Evolutionary conservation across 2,888 invertebrate species (phyloP).

Genomic region (Apamea crenata): DNA sequence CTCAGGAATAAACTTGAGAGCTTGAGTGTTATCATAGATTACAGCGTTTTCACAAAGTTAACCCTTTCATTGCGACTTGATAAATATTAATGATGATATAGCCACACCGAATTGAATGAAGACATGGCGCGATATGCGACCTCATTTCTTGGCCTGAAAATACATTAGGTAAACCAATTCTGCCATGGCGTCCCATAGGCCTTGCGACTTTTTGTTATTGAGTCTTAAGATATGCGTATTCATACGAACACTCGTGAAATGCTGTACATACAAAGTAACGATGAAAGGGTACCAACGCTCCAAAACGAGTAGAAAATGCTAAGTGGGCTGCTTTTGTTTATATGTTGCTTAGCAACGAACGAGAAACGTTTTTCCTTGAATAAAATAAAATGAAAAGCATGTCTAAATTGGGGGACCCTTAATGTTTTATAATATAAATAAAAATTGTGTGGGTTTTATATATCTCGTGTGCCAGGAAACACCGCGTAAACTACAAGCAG

Average conservation of each 20-base stretch:
- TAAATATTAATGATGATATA: conserved; percentile 31
- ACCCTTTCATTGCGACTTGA: conserved; percentile 51
- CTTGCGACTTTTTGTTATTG: conserved; percentile 22
- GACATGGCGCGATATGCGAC: conserved; percentile 8
- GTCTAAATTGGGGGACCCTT: conserved; percentile 77
- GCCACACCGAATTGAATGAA: conserved; percentile 1
- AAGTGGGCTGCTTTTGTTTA: conserved; percentile 55
- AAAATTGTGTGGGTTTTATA: conserved; percentile 47
- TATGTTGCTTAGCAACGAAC: conserved; percentile 68
- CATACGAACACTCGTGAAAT: conserved; percentile 19
- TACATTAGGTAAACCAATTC: conserved; percentile 4
- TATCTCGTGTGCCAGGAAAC: conserved; percentile 26
- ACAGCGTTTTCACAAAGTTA: conserved; percentile 30
- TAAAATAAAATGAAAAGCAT: conserved; percentile 65
- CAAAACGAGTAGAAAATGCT: conserved; percentile 43
- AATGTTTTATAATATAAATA: conserved; percentile 60
- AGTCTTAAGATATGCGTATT: conserved; percentile 28
- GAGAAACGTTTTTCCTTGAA: conserved; percentile 36
- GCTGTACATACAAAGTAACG: conserved; percentile 30
- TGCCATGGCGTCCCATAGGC: not conserved
- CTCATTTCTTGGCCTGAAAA: conserved; percentile 22
- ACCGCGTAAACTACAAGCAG: conserved; percentile 17
- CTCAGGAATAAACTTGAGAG: conserved; percentile 21
- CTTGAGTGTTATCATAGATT: conserved; percentile 39
- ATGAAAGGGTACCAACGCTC: conserved; percentile 55